phyloP scores from a whole-genome alignment of 2,113 vertebrate species.

The Tringa solitaria region DNA sequence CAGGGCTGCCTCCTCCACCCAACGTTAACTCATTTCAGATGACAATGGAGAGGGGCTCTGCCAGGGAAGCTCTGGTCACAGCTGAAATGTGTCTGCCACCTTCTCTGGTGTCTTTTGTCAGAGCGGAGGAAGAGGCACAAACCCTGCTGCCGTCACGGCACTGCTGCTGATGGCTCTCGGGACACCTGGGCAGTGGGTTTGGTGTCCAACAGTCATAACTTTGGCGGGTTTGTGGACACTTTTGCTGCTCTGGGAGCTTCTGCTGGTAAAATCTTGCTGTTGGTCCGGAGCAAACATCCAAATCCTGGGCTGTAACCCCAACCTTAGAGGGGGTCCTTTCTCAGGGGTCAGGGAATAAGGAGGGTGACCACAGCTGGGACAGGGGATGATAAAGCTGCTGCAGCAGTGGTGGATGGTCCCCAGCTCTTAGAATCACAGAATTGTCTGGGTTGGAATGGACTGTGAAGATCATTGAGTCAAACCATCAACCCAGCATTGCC shows the following conservation, averaged over 20 bases:
- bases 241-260: not conserved
- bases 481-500: no score
- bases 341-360: not conserved
- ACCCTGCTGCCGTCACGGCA: not conserved
- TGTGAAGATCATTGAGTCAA: no score
- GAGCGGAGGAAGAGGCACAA: not conserved
- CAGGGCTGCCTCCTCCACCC: conserved; percentile 22
- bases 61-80: not conserved
- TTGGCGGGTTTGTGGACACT: not conserved
- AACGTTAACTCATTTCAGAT: conserved; percentile 12
- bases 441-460: no score
- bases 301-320: not conserved
- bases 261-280: not conserved
- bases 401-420: not conserved
- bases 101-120: conserved; percentile 8
- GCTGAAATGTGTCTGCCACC: not conserved
- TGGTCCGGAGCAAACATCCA: not conserved
- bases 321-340: no score
- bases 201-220: not conserved
- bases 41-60: conserved; percentile 1
- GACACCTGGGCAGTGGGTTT: not conserved
- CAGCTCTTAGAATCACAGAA: no score
- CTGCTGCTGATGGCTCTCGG: no score
- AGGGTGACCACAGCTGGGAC: not conserved
- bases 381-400: not conserved